Evolutionary conservation across 2,888 invertebrate genomes (phyloP), one percentile per base, ranked within the genome.

Genomic region (Pyrochroa serraticornis): DNA sequence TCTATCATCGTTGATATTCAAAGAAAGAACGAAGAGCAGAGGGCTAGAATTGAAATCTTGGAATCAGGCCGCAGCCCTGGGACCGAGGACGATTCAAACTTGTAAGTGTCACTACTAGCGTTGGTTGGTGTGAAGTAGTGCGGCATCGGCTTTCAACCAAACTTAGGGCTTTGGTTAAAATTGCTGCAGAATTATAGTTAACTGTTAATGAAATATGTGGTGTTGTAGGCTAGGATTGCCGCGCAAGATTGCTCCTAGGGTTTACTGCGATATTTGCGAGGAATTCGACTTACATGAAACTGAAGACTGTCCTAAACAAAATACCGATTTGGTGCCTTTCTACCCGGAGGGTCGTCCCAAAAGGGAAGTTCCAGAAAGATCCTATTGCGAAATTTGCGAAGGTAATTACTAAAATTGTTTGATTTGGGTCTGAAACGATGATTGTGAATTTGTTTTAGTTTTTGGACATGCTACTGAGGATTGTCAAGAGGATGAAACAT

Each of bases 221-320:
- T n/a, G 50, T 62, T 67, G 42, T 60, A 77, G 77, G 42, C 61
- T 77, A 49, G 74, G 75, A 13, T 64, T 68, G 13, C 6, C 61
- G 59, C 51, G 52, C 36, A 66, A 67, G 64, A 49, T 61, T 9
- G 86, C 93, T 1, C 93, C 93, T 37, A 88, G 97, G 14, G 80
- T 92, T 74, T 97, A 94, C 83, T 98, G 97, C 84, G 97, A 98
- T 84, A 97, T 97, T 71, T 98, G 97, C 80, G 97, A 97, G 82
- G 86, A 88, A 77, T 98, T 97, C 82, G 97, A 98, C 82, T 83
- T 89, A 53, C 98, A 98, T 77, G 97, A 98, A 79, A 98, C 97
- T 0, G 97, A 97, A 78, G 97, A 98, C 76, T 98, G 97, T 77
- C 96, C 97, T 32, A 82, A 87, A 42, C 97, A 97, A 81, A 87